These are phyloP conservation scores for Mercenaria mercenaria DNA, from an alignment of 1,140 invertebrate genomes.

Conservation along the genomic window DNA sequence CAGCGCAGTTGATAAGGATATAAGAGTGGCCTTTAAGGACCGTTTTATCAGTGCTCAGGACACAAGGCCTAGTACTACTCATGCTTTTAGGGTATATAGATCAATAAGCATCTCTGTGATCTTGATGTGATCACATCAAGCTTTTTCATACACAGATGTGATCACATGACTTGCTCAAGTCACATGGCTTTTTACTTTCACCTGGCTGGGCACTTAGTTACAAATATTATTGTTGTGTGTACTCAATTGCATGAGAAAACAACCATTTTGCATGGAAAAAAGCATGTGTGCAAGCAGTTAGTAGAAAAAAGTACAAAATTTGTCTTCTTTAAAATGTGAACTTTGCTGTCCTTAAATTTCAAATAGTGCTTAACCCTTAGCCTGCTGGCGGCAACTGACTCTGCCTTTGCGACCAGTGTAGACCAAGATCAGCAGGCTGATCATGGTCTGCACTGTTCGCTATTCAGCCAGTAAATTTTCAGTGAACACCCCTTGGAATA, in stretches of 20 bases:
- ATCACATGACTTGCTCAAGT: conserved; percentile 54
- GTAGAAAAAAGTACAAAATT: no score
- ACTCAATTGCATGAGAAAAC: conserved; percentile 12
- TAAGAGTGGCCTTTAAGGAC: conserved; percentile 57
- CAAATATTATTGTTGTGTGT: conserved; percentile 33
- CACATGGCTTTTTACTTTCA: conserved; percentile 47
- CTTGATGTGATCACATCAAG: conserved; percentile 47
- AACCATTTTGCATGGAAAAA: neutral
- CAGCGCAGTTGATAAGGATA: conserved; percentile 67
- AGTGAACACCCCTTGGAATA: no score
- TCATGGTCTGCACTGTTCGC: no score
- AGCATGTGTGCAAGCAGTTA: neutral
- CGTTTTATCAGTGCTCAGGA: conserved; percentile 51
- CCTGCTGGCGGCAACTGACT: no score
- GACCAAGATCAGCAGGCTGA: no score
- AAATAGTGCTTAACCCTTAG: no score
- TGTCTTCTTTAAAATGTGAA: no score
- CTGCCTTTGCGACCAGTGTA: no score
- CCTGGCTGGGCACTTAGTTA: conserved; percentile 41
- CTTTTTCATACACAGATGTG: conserved; percentile 49
- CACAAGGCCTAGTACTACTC: conserved; percentile 62
- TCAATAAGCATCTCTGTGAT: conserved; percentile 51
- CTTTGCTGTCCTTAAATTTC: no score
- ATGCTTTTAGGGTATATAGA: conserved; percentile 66
- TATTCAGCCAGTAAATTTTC: no score